Percentiles rank a stretch among this genome's conserved stretches.
phyloP scores from a whole-genome alignment of 2,888 invertebrate genomes.

The Tiphia femorata region DNA sequence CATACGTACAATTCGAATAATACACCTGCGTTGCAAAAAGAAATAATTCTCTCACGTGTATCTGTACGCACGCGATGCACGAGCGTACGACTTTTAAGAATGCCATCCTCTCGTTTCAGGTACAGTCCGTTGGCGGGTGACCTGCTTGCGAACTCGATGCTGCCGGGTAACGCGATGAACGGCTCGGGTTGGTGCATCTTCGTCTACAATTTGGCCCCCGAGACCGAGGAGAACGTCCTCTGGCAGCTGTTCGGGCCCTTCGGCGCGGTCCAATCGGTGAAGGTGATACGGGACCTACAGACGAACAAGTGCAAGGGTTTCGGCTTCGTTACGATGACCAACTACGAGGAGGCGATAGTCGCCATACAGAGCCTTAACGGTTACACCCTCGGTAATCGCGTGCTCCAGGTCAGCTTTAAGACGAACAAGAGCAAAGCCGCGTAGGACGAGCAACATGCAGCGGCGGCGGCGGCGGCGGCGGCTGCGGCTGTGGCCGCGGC shows the following conservation, averaged over 20 bases:
- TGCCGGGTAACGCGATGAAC: slow-evolving; percentile 79
- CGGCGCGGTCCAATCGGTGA: slow-evolving; percentile 93
- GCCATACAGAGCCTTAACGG: slow-evolving; percentile 94
- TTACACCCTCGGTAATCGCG: slow-evolving; percentile 90
- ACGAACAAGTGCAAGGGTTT: slow-evolving; percentile 96
- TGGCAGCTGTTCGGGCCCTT: slow-evolving; percentile 98
- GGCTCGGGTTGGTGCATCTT: slow-evolving; percentile 92
- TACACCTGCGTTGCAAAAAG: too few species aligned
- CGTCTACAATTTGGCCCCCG: slow-evolving; percentile 95
- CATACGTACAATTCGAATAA: too few species aligned
- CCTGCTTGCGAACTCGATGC: slow-evolving; percentile 79
- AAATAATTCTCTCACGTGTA: too few species aligned
- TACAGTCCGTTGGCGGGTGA: slow-evolving; percentile 92
- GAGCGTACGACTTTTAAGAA: too few species aligned
- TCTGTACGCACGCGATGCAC: too few species aligned
- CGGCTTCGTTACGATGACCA: slow-evolving; percentile 95
- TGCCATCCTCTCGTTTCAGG: slow-evolving; percentile 71
- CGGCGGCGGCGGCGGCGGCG: slow-evolving; percentile 33
- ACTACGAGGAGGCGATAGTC: slow-evolving; percentile 92
- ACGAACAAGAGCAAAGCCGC: slow-evolving; percentile 84
- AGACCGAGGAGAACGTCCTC: slow-evolving; percentile 94
- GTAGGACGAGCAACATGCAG: slow-evolving; percentile 70
- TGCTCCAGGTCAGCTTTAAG: slow-evolving; percentile 93
- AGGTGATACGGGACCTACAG: slow-evolving; percentile 91
- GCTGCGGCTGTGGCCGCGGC: slow-evolving; percentile 31